phyloP scores from a whole-genome alignment of 2,888 invertebrate genomes.

The Nymphalis polychloros region DNA sequence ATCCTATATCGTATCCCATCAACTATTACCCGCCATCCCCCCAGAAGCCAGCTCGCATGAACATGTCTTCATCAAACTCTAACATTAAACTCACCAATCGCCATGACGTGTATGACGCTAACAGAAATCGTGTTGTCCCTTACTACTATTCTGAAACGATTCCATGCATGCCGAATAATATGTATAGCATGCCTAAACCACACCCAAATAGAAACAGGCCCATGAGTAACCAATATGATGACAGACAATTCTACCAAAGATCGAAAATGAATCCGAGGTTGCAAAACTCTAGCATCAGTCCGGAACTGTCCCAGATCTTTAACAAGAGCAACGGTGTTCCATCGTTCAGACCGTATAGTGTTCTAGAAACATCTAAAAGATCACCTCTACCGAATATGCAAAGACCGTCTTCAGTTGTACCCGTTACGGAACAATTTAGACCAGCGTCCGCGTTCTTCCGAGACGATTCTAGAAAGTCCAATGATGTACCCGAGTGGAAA shows the following conservation, averaged over 20 bases:
- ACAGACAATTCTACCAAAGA: slow-evolving; percentile 61
- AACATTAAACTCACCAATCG: slow-evolving; percentile 61
- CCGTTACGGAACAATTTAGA: slow-evolving; percentile 70
- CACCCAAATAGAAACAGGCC: slow-evolving; percentile 63
- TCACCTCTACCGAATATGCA: slow-evolving; percentile 58
- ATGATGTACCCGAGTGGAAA: slow-evolving; percentile 73
- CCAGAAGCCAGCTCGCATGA: slow-evolving; percentile 56
- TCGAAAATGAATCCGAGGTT: slow-evolving; percentile 55
- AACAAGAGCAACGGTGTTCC: slow-evolving; percentile 59
- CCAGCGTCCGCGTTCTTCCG: slow-evolving; percentile 70
- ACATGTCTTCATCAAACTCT: slow-evolving; percentile 55
- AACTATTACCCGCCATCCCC: slow-evolving; percentile 72
- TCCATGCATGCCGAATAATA: slow-evolving; percentile 72
- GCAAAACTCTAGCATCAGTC: slow-evolving; percentile 53
- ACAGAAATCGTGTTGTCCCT: slow-evolving; percentile 78
- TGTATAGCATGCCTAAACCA: slow-evolving; percentile 58
- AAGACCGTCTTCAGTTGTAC: slow-evolving; percentile 74
- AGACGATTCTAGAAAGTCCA: slow-evolving; percentile 55
- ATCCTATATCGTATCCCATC: slow-evolving; percentile 74
- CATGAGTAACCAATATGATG: slow-evolving; percentile 65
- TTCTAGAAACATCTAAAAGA: slow-evolving; percentile 64
- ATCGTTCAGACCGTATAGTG: slow-evolving; percentile 71
- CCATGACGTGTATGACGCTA: slow-evolving; percentile 79
- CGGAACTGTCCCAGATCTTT: slow-evolving; percentile 58
- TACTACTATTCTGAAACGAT: slow-evolving; percentile 77